Evolutionary conservation across 2,797 vertebrate species (phyloP), one percentile per base, ranked within the genome.

Genomic region (Spheniscus humboldti): DNA sequence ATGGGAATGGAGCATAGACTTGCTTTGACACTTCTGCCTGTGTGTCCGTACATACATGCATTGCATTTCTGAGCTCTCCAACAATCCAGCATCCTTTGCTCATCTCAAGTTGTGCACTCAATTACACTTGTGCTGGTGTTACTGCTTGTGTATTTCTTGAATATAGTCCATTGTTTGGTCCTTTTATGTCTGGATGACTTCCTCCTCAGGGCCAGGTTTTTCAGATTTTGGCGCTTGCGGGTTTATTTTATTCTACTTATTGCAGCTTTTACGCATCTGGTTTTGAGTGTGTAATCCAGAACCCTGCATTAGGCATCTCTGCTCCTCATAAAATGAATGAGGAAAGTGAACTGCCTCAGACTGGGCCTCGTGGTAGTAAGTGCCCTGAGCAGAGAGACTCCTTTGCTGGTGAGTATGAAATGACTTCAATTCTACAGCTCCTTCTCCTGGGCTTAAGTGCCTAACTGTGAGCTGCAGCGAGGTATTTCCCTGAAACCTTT

Each of bases 401-500:
- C 62, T 96, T 82, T 89, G 55, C 90, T 92, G 82, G 66, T 86
- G 62, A 75, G 48, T 64, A 88, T 91, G 91, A 94, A 96, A 88
- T 92, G 0, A 90, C 53, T 88, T 90, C 78, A 91, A 8, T 83
- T 53, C 91, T 75, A 24, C 66, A 92, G 72, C 87, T 88, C 57
- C 47, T 90, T 92, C 96, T 90, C 76, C 53, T 48, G 85, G 7
- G 9, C 43, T 94, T 90, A 78, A 94, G 68, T 75, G 78, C 62
- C 78, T 85, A 92, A 59, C 77, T 92, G 60, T 64, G 90, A 92
- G 85, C 82, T 91, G n/a, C 90, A 91, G 57, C 3, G 19, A 96
- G 94, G 96, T 96, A 96, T 97, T 97, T 97, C 96, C 96, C 96
- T 88, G 91, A 95, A 96, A 94, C 82, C 82, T 96, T 97, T 97